Conservation (phyloP, 1,140 invertebrate species). For the Drosophila subobscura region DNA sequence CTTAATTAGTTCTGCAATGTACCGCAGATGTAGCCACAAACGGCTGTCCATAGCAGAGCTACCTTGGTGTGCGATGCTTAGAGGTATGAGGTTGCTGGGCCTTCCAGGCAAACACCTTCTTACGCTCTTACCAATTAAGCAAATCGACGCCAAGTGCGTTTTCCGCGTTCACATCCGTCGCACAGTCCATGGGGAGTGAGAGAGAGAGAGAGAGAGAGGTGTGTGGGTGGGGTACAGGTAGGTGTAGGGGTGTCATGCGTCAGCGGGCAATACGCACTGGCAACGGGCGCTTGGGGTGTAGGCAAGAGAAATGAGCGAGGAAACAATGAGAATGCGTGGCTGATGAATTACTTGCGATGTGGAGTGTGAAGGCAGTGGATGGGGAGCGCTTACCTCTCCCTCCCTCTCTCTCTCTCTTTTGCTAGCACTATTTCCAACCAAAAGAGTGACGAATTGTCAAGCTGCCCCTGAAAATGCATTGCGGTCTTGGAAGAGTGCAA, state of each 20-base stretch:
- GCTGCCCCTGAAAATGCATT: conserved; percentile 73
- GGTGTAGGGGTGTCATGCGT: conserved; percentile 72
- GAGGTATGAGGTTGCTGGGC: background rate
- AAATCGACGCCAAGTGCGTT: conserved; percentile 70
- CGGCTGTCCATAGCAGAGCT: no score
- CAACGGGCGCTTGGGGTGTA: background rate
- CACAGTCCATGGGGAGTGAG: background rate
- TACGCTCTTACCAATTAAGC: conserved; percentile 53
- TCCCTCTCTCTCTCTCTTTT: background rate
- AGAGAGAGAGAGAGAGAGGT: background rate
- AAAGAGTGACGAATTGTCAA: conserved; percentile 62
- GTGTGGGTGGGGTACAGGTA: conserved; percentile 4
- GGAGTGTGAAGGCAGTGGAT: conserved; percentile 37
- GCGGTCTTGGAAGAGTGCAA: conserved; percentile 45
- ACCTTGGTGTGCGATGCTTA: no score
- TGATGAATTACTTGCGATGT: conserved; percentile 68
- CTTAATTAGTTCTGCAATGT: no score
- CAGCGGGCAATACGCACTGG: conserved; percentile 34
- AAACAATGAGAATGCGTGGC: conserved; percentile 74
- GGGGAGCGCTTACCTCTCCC: conserved; percentile 24
- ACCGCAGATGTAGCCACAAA: no score
- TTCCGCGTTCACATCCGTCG: conserved; percentile 54
- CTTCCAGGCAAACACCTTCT: conserved; percentile 11
- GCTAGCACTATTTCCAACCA: background rate
- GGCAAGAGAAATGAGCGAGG: conserved; percentile 12